Evolutionary conservation across 2,888 invertebrate genomes (phyloP).

Genomic region (Luffia ferchaultella): DNA sequence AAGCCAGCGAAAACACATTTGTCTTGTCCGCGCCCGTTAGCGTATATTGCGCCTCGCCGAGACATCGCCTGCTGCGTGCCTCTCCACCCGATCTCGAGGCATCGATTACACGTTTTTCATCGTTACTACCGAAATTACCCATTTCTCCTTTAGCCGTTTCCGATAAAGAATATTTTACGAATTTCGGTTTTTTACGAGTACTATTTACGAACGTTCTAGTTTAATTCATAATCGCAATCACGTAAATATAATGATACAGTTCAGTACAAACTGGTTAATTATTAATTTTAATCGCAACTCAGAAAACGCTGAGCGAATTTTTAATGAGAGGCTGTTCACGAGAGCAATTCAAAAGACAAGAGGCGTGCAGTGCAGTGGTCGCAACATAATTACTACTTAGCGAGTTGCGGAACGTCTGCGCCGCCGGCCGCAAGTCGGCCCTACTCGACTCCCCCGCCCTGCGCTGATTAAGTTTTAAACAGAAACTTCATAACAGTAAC

Average conservation of each 20-base stretch:
- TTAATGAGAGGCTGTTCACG: not conserved
- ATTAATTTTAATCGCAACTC: too few relatives aligned
- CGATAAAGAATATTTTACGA: too few relatives aligned
- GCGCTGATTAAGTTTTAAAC: not conserved
- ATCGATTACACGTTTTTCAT: slow-evolving; percentile 24
- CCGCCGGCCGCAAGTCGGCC: too few relatives aligned
- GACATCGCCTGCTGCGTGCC: slow-evolving; percentile 47
- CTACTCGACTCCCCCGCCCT: too few relatives aligned
- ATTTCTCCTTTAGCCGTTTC: not conserved
- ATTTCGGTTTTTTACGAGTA: too few relatives aligned
- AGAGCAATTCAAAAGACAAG: not conserved
- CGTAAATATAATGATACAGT: too few relatives aligned
- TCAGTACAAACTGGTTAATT: too few relatives aligned
- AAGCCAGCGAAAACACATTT: slow-evolving; percentile 62
- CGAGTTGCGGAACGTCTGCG: not conserved
- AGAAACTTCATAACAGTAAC: not conserved
- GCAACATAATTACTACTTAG: not conserved
- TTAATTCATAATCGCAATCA: too few relatives aligned
- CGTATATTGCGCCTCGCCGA: slow-evolving; percentile 55
- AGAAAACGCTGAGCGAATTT: too few relatives aligned
- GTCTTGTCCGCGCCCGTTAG: slow-evolving; percentile 62
- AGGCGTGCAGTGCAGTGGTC: not conserved
- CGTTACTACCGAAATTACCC: slow-evolving; percentile 27
- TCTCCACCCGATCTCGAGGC: slow-evolving; percentile 27
- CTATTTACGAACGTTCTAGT: too few relatives aligned